Base-by-base conservation (phyloP, 2,888 invertebrate genomes). In the Eupithecia pulchellata region DNA sequence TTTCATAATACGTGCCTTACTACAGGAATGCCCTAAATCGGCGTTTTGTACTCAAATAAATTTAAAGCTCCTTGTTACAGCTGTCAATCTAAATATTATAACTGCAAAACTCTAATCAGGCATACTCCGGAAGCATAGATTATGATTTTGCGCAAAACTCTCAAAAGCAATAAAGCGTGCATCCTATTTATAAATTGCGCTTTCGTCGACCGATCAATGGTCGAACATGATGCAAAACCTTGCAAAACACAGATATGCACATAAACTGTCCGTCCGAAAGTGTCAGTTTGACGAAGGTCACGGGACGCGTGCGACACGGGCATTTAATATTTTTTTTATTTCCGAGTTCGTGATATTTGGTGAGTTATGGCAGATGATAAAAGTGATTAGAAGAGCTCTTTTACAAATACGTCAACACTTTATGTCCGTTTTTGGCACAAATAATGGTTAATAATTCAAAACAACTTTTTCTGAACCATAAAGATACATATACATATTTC, bases 281-380 rank as follows among this genome's bases (percentile, higher is more conserved):
- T 90, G 93, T 92, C 93, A 92, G 84, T 86, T 87, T 93, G 93
- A 93, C 91, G 93, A 93, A 91, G 93, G 93, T 93, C 91, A 89
- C 81, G 81, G 78, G 85, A 88, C 92, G 89, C 91, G 91, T 91
- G 91, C 89, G 84, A 90, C 91, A 89, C 75, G 83, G 79, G 84
- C 84, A 83, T 87, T 86, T 84, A 84, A 73, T 72, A 79, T 86
- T 85, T 85, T 83, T 81, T 47, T 9, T n/a, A 20, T 61, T 55
- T 67, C 1, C 30, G n/a, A 25, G 25, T 64, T 52, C 61, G 55
- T 63, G 58, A 62, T 14, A 6, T 25, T 60, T 61, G 34, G 34
- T n/a, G 25, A 0, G 13, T 61, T 34, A 61, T 61, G 60, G n/a
- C 57, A 32, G 32, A 32, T 32, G 3, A 34, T 27, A 61, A 34